Evolutionary conservation across 2,888 invertebrate species (phyloP), one percentile per base, ranked within the genome.

Genomic region (Hesperia comma): DNA sequence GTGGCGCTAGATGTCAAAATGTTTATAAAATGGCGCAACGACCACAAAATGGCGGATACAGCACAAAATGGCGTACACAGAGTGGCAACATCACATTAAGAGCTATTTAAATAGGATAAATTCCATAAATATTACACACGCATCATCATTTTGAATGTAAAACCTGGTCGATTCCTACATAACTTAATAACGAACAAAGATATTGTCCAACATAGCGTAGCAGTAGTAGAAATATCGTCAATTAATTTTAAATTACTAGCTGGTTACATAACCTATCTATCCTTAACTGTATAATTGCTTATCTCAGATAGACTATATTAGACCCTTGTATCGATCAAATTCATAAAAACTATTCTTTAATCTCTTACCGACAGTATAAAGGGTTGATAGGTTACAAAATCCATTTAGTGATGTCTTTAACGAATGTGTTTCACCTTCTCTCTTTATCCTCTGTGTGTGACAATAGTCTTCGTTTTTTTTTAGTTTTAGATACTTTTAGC

Each of bases 1-100:
- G 6, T 51, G 72, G 71, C 72, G 70, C 21, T 19, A 43, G 14
- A 3, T 26, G n/a, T 53, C 10, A 19, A n/a, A 14, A 54, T 41
- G 37, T 51, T 37, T 26, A n/a, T 15, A 32, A 61, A 53, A 63
- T 55, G 46, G 46, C 63, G 21, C 32, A n/a, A 2, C 14, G 46
- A 7, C 21, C 33, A 46, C 55, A 55, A 55, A 19, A 63, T 55
- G 62, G 43, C 62, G 33, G 37, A 32, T 15, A 17, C 14, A 32
- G 14, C 54, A 15, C 8, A 63, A 21, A 56, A 37, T 54, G 54
- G 37, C 54, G 54, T 15, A 15, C n/a, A 46, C 46, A 26, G 2
- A 49, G 19, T 49, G 26, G n/a, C 26, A 51, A 51, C 12, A 51
- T 26, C 51, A 21, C 26, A 51, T 12, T 14, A 4, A 26, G 6